Evolutionary conservation across 2,888 invertebrate species (phyloP).

Genomic region (Morpho helenor): DNA sequence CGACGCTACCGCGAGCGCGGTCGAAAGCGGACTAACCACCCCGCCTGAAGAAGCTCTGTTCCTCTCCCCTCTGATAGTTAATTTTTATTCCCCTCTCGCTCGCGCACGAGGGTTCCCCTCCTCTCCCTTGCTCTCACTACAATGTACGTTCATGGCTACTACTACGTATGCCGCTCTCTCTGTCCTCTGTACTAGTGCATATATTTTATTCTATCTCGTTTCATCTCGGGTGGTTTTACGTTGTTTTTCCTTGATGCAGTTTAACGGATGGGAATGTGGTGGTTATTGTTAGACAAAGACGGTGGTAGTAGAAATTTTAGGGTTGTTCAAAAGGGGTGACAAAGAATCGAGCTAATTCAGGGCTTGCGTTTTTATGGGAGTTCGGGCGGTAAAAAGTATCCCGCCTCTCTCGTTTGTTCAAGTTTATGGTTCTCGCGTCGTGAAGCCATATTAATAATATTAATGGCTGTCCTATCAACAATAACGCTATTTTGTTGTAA

Average conservation of each 20-base stretch:
- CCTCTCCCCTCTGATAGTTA: constrained; percentile 77
- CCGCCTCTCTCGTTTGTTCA: constrained; percentile 78
- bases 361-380: constrained; percentile 75
- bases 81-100: constrained; percentile 67
- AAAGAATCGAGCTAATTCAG: constrained; percentile 79
- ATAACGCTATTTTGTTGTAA: constrained; percentile 50
- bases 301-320: constrained; percentile 75
- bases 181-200: constrained; percentile 76
- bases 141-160: constrained; percentile 67
- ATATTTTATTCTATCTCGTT: constrained; percentile 79
- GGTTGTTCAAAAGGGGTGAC: constrained; percentile 78
- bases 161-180: constrained; percentile 72
- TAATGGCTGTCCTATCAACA: constrained; percentile 68
- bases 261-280: constrained; percentile 78
- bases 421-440: constrained; percentile 69
- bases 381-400: constrained; percentile 76
- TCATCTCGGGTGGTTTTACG: constrained; percentile 76
- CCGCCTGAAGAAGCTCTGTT: constrained; percentile 74
- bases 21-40: constrained; percentile 77
- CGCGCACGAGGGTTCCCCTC: constrained; percentile 56
- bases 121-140: constrained; percentile 60
- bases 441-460: constrained; percentile 73
- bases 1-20: constrained; percentile 66
- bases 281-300: constrained; percentile 79
- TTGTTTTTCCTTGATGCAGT: constrained; percentile 79